A percentile compares a stretch with the other conserved stretches of the same genome.
Conservation (phyloP, 2,113 vertebrate genomes). For the Pachyramphus minor region DNA sequence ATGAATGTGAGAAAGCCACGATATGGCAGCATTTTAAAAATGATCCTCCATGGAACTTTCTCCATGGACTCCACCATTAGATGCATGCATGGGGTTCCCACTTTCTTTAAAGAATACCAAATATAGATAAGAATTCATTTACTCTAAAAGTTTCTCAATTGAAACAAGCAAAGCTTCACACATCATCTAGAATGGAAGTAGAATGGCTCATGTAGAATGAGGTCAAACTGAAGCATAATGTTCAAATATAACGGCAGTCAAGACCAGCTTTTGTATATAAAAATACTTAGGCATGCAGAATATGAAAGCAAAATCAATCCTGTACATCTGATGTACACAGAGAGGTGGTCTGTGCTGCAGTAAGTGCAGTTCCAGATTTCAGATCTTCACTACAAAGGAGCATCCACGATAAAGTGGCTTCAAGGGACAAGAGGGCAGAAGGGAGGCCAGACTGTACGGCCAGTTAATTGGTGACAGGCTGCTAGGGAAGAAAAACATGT, state of each 20-base stretch:
- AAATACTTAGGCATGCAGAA: slow-evolving; percentile 48
- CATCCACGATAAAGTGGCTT: slow-evolving; percentile 60
- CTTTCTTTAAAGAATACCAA: slow-evolving; percentile 34
- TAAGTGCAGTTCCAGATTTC: slow-evolving; percentile 66
- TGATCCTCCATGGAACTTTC: neutral
- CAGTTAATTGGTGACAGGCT: slow-evolving; percentile 66
- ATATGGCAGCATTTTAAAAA: neutral
- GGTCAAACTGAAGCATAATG: slow-evolving; percentile 54
- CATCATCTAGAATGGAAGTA: slow-evolving; percentile 33
- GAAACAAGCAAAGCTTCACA: slow-evolving; percentile 65
- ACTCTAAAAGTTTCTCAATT: slow-evolving; percentile 40
- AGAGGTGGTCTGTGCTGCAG: slow-evolving; percentile 62
- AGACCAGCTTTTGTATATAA: slow-evolving; percentile 38
- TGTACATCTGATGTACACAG: slow-evolving; percentile 44
- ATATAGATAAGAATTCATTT: slow-evolving; percentile 8
- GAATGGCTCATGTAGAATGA: slow-evolving; percentile 54
- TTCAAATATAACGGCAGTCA: slow-evolving; percentile 46
- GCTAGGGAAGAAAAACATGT: slow-evolving; percentile 65
- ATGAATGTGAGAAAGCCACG: slow-evolving; percentile 14
- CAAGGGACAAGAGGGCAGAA: slow-evolving; percentile 62
- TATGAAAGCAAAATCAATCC: slow-evolving; percentile 55
- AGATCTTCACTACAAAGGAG: slow-evolving; percentile 67
- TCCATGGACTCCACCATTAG: slow-evolving; percentile 13
- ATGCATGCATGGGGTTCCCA: slow-evolving; percentile 16
- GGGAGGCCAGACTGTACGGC: slow-evolving; percentile 56